A percentile compares a stretch with the other conserved stretches of the same genome.
Conservation (phyloP, 1,140 invertebrate genomes). For the Drosophila simulans region DNA sequence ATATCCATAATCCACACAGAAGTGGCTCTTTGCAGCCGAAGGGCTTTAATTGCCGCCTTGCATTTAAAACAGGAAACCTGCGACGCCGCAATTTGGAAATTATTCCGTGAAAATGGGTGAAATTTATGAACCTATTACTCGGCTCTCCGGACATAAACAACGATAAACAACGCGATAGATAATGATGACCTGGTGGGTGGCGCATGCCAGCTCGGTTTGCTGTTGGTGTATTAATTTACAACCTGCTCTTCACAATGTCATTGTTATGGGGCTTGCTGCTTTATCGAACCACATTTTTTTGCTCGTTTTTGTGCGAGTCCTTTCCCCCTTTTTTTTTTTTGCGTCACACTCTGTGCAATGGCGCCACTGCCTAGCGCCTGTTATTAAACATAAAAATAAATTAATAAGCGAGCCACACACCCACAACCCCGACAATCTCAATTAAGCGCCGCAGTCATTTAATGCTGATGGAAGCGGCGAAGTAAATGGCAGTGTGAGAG, state of each 20-base stretch:
- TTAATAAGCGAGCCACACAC: constrained; percentile 48
- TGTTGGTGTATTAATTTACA: constrained; percentile 34
- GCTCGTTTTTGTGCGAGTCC: too few relatives aligned
- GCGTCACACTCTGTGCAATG: constrained; percentile 41
- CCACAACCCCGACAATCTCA: constrained; percentile 30
- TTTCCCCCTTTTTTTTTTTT: neutral
- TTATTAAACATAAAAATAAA: constrained; percentile 66
- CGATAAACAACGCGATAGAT: constrained; percentile 15
- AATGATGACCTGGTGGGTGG: constrained; percentile 26
- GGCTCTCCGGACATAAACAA: constrained; percentile 18
- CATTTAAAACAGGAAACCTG: constrained; percentile 12
- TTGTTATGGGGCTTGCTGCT: constrained; percentile 19
- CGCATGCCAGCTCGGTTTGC: constrained; percentile 26
- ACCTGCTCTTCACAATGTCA: constrained; percentile 11
- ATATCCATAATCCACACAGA: constrained; percentile 51
- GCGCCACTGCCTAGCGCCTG: constrained; percentile 40
- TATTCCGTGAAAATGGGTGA: constrained; percentile 2
- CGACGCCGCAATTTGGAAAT: neutral
- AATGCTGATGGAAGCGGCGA: constrained; percentile 16
- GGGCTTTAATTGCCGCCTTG: constrained; percentile 35
- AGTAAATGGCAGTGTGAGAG: constrained; percentile 6
- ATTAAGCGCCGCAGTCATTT: constrained; percentile 49
- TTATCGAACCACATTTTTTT: constrained; percentile 1
- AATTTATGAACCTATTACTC: constrained; percentile 42
- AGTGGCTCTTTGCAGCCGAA: constrained; percentile 24